Conservation (phyloP, 2,888 invertebrate genomes). For the Anoplius nigerrimus region DNA sequence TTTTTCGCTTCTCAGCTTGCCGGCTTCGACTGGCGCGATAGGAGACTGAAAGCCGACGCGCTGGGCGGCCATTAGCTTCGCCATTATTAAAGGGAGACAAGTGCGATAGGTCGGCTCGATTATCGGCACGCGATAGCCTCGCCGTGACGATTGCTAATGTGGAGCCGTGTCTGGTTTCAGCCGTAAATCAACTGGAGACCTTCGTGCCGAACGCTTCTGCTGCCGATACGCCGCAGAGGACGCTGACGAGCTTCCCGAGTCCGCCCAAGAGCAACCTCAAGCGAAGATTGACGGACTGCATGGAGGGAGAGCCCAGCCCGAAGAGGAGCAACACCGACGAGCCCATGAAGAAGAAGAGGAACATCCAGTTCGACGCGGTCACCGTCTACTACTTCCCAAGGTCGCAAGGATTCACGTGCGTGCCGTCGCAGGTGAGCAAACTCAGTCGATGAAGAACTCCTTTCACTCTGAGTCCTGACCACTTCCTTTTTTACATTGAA, state of each 20-base stretch:
- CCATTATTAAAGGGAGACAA: too few relatives aligned
- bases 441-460: too few relatives aligned
- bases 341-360: slow-evolving; percentile 83
- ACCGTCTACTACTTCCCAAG: slow-evolving; percentile 97
- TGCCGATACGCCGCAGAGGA: slow-evolving; percentile 51
- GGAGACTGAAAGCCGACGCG: too few relatives aligned
- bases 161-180: slow-evolving; percentile 42
- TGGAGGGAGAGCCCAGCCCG: slow-evolving; percentile 66
- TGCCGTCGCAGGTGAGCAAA: slow-evolving; percentile 87
- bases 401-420: slow-evolving; percentile 93
- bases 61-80: too few relatives aligned
- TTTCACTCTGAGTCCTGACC: too few relatives aligned
- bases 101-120: slow-evolving; percentile 36
- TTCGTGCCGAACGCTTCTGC: slow-evolving; percentile 51
- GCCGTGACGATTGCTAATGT: slow-evolving; percentile 15
- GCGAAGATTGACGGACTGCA: slow-evolving; percentile 75
- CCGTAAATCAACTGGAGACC: slow-evolving; percentile 59
- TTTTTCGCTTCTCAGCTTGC: too few relatives aligned
- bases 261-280: slow-evolving; percentile 83
- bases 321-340: slow-evolving; percentile 74
- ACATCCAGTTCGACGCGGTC: slow-evolving; percentile 92
- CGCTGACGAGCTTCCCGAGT: slow-evolving; percentile 59
- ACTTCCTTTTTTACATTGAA: too few relatives aligned
- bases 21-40: too few relatives aligned
- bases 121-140: slow-evolving; percentile 44